These are phyloP conservation scores for Neodiprion fabricii DNA, from an alignment of 1,140 invertebrate species.

Conservation along the genomic window DNA sequence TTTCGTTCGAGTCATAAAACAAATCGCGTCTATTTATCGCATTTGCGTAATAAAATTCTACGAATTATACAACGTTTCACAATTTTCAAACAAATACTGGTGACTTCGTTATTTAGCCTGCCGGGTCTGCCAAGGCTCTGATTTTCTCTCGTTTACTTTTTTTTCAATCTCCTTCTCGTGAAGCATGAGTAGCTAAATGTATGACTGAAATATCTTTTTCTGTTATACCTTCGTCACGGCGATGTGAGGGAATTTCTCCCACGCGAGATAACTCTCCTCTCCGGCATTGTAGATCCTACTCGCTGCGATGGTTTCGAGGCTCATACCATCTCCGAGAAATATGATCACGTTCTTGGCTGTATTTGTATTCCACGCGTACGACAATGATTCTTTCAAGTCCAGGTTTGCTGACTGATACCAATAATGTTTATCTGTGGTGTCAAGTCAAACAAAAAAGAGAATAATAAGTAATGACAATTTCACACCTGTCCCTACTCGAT, in stretches of 20 bases:
- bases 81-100: too few relatives aligned
- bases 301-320: conserved; percentile 86
- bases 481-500: not conserved
- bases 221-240: conserved; percentile 80
- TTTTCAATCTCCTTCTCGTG: too few relatives aligned
- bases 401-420: conserved; percentile 64
- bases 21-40: too few relatives aligned
- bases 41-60: too few relatives aligned
- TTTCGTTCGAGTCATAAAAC: too few relatives aligned
- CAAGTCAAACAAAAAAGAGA: not conserved
- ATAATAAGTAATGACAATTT: not conserved
- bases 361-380: conserved; percentile 65
- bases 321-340: conserved; percentile 95
- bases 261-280: conserved; percentile 74
- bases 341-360: conserved; percentile 89
- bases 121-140: too few relatives aligned
- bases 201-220: too few relatives aligned
- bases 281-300: conserved; percentile 75
- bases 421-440: conserved; percentile 59
- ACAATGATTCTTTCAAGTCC: conserved; percentile 69
- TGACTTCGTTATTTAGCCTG: too few relatives aligned
- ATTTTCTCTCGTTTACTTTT: too few relatives aligned
- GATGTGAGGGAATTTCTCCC: conserved; percentile 85
- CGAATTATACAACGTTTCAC: too few relatives aligned
- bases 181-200: too few relatives aligned